Evolutionary conservation across 2,113 vertebrate species (phyloP).

Genomic region (Istiophorus platypterus): DNA sequence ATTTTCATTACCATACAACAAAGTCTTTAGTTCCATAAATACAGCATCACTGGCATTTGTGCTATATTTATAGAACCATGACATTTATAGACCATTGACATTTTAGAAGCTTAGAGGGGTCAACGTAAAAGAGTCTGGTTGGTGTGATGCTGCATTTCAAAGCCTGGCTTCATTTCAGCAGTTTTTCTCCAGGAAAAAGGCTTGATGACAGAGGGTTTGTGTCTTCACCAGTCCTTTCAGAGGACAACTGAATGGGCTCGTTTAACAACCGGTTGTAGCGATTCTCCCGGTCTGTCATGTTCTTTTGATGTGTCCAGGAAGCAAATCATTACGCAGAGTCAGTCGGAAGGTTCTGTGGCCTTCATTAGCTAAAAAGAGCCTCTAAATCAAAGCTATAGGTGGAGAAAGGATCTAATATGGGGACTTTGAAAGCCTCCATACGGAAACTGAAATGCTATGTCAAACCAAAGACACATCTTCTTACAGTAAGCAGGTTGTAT

Average conservation of each 20-base stretch:
- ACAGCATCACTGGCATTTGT: slow-evolving; percentile 5
- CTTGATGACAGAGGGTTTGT: neutral
- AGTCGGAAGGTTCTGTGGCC: slow-evolving; percentile 2
- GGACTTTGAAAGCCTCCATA: slow-evolving; percentile 33
- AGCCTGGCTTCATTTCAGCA: slow-evolving; percentile 1
- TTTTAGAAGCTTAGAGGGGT: slow-evolving; percentile 34
- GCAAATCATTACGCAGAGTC: slow-evolving; percentile 7
- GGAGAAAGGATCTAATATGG: slow-evolving; percentile 14
- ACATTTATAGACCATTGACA: slow-evolving; percentile 47
- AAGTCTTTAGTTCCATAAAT: slow-evolving; percentile 15
- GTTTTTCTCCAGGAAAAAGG: slow-evolving; percentile 3
- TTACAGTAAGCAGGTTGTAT: neutral
- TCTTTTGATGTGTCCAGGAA: slow-evolving; percentile 37
- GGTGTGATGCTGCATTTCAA: slow-evolving; percentile 24
- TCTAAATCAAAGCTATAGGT: slow-evolving; percentile 31
- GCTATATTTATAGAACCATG: slow-evolving; percentile 38
- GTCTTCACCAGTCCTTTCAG: slow-evolving; percentile 4
- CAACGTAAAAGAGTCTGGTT: neutral
- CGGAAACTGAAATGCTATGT: slow-evolving; percentile 18
- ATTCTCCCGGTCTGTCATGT: slow-evolving; percentile 14
- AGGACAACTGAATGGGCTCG: slow-evolving; percentile 14
- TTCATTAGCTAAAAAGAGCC: slow-evolving; percentile 11
- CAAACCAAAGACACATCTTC: slow-evolving; percentile 32
- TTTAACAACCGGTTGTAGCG: slow-evolving; percentile 8
- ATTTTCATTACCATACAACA: neutral